phyloP scores from a whole-genome alignment of 2,888 invertebrate genomes.

The Drosophila peninsularis region DNA sequence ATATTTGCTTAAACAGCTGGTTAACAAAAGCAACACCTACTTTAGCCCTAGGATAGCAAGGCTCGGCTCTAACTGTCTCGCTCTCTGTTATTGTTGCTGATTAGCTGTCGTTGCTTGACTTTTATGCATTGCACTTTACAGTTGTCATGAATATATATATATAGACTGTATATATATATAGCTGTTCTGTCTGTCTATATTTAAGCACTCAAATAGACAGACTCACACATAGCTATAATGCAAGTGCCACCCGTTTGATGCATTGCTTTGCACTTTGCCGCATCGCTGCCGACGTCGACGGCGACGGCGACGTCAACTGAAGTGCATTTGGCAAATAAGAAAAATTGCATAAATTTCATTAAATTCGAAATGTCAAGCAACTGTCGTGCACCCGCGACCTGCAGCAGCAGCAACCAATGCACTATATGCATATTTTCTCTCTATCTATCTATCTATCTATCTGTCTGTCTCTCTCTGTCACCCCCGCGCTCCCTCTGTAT shows the following conservation, averaged over 20 bases:
- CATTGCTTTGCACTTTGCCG: conserved; percentile 72
- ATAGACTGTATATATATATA: conserved; percentile 4
- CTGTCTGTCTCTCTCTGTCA: neutral
- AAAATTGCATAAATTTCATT: conserved; percentile 82
- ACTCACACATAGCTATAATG: conserved; percentile 2
- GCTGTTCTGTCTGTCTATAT: conserved; percentile 34
- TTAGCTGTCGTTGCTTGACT: conserved; percentile 23
- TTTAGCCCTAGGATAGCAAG: neutral
- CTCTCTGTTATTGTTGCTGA: conserved; percentile 11
- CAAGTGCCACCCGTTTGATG: conserved; percentile 67
- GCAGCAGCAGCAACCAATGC: conserved; percentile 11
- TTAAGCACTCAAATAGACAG: conserved; percentile 18
- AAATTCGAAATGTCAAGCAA: conserved; percentile 78
- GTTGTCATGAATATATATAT: conserved; percentile 40
- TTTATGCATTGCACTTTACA: conserved; percentile 25
- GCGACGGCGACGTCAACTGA: conserved; percentile 33
- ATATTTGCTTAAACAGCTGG: neutral
- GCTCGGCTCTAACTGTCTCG: neutral
- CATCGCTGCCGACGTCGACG: conserved; percentile 46
- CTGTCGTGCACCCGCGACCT: conserved; percentile 60
- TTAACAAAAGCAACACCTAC: neutral
- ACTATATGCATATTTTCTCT: conserved; percentile 31
- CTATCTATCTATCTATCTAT: conserved; percentile 3
- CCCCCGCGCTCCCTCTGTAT: conserved; percentile 11
- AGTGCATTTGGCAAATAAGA: conserved; percentile 80